Evolutionary conservation across 2,113 vertebrate genomes (phyloP), one percentile per base, ranked within the genome.

Genomic region (Struthidea cinerea): DNA sequence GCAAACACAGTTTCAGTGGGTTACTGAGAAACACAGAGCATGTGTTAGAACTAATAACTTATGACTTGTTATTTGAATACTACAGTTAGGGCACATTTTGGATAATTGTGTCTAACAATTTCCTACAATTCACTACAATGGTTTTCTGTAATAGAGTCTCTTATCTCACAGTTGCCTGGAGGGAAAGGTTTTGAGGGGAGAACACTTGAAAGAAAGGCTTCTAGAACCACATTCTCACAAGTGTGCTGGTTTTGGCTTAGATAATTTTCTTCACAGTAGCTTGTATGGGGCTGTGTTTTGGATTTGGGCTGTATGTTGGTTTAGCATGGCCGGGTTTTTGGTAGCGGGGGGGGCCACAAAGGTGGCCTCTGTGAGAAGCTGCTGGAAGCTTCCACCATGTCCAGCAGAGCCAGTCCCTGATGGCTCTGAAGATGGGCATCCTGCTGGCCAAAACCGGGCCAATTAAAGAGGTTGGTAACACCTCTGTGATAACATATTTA

Each of bases 71-170:
- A 82, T 94, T 94, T 68, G 73, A 89, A 92, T 85, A 76, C 61
- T 49, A 73, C 52, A 67, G 74, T 73, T 87, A 96, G n/a, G 78
- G 39, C 37, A 90, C 23, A 59, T 78, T 89, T 92, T 81, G 53
- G 63, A 76, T 81, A 96, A 90, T 89, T 88, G 67, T 70, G 56
- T 75, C 79, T 77, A 94, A 96, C 61, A 86, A 59, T 75, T 93
- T 82, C 63, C 59, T 92, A 55, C 41, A 76, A 73, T 93, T 87
- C 59, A 81, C n/a, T 70, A 71, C 39, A 71, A 30, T 32, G 16
- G 30, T 82, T 61, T 84, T 69, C 52, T 52, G 30, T 74, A 65
- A 59, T 44, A 87, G 61, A 44, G 16, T 42, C 59, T 86, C 65
- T 79, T 96, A 91, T 88, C 71, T 89, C 52, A 60, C 35, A 60